Conservation (phyloP, 2,888 invertebrate species). For the Protonemura montana region DNA sequence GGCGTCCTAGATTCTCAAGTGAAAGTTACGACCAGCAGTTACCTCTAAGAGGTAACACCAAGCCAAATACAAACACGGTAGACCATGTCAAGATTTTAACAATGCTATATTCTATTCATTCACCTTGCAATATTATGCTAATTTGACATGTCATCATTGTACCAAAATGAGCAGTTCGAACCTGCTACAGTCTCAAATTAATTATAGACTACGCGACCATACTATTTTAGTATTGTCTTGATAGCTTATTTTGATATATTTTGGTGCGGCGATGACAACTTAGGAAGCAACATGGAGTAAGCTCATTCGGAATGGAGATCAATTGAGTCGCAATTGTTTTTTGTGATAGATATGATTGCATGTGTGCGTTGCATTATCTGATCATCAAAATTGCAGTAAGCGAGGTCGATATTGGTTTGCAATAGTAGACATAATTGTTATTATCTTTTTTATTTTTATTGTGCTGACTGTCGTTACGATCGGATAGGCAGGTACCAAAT, state of each 20-base stretch:
- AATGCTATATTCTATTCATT: not conserved
- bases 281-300: no score
- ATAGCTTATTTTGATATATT: not conserved
- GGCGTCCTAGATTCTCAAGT: conserved; percentile 12
- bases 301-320: no score
- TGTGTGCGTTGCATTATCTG: not conserved
- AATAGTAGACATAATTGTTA: not conserved
- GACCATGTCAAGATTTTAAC: conserved; percentile 7
- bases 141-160: not conserved
- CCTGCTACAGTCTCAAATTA: not conserved
- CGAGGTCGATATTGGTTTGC: conserved; percentile 7
- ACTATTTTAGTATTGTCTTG: not conserved
- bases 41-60: not conserved
- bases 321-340: no score
- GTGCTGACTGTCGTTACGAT: not conserved
- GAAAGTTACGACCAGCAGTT: not conserved
- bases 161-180: not conserved
- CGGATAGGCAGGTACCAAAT: not conserved
- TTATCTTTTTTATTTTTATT: conserved; percentile 5
- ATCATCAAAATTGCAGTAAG: not conserved
- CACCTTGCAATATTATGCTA: conserved; percentile 4
- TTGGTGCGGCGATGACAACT: not conserved
- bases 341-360: not conserved
- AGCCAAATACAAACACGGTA: not conserved
- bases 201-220: not conserved